These are phyloP conservation scores for Boloria selene DNA, from an alignment of 2,888 invertebrate species.

Conservation along the genomic window DNA sequence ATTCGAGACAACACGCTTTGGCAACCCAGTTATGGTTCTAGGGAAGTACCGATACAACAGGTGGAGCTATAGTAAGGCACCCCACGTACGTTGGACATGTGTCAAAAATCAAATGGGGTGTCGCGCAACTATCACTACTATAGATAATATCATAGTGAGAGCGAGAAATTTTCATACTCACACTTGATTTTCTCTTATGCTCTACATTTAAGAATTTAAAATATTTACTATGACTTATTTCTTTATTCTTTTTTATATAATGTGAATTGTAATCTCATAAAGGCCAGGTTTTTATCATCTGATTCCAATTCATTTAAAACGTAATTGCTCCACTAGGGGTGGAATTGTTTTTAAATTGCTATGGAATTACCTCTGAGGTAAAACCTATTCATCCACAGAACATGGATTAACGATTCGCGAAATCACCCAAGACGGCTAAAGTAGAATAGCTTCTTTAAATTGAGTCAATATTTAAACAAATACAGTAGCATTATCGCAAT, in stretches of 20 bases:
- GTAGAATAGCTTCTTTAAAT: too few relatives aligned
- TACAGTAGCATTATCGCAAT: too few relatives aligned
- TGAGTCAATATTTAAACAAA: too few relatives aligned
- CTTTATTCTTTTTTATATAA: background rate
- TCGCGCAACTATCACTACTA: conserved; percentile 57
- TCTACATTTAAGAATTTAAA: background rate
- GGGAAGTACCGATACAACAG: conserved; percentile 59
- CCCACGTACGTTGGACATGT: conserved; percentile 59
- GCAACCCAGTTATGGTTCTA: conserved; percentile 64
- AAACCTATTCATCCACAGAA: too few relatives aligned
- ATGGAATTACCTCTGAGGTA: too few relatives aligned
- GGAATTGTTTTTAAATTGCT: too few relatives aligned
- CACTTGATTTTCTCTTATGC: conserved; percentile 35
- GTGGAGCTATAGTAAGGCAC: conserved; percentile 57
- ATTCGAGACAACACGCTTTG: conserved; percentile 56
- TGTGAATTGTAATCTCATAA: background rate
- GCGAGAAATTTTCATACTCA: conserved; percentile 54
- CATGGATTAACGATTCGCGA: too few relatives aligned
- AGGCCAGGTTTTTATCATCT: too few relatives aligned
- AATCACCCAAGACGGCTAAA: too few relatives aligned
- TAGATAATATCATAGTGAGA: conserved; percentile 54
- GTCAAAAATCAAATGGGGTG: conserved; percentile 61
- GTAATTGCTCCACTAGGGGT: too few relatives aligned
- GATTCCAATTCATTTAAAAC: too few relatives aligned
- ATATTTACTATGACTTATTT: background rate